Percentiles rank a stretch among this genome's conserved stretches.
These are phyloP conservation scores for Dioctria linearis DNA, from an alignment of 2,888 invertebrate genomes.

Conservation along the genomic window DNA sequence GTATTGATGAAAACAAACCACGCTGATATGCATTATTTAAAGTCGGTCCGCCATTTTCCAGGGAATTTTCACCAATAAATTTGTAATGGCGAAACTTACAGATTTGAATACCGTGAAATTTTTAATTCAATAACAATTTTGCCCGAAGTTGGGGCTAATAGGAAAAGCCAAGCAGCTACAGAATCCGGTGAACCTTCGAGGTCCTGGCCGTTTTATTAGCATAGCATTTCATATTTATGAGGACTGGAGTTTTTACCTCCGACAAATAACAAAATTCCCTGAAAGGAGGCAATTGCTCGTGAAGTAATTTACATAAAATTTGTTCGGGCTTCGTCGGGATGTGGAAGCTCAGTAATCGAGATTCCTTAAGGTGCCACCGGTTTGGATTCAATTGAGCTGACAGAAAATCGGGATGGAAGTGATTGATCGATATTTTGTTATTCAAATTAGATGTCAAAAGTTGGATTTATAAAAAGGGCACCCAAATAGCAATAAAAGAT, in stretches of 20 bases:
- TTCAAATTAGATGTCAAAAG: conserved; percentile 43
- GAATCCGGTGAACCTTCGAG: conserved; percentile 37
- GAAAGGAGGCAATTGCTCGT: conserved; percentile 51
- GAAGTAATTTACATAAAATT: conserved; percentile 51
- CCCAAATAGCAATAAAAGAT: too few species aligned
- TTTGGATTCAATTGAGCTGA: conserved; percentile 34
- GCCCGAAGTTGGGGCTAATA: conserved; percentile 39
- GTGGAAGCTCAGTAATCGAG: conserved; percentile 21
- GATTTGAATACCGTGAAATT: conserved; percentile 47
- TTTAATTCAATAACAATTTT: conserved; percentile 48
- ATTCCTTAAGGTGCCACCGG: conserved; percentile 36
- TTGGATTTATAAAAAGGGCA: background rate
- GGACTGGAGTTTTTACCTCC: conserved; percentile 27
- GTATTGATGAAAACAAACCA: conserved; percentile 7
- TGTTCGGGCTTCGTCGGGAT: background rate
- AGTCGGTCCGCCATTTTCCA: conserved; percentile 9
- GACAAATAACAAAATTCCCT: conserved; percentile 43
- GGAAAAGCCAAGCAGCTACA: conserved; percentile 31
- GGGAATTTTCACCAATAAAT: conserved; percentile 16
- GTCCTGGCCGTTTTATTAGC: conserved; percentile 47
- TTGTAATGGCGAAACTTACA: conserved; percentile 29
- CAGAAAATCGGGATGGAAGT: conserved; percentile 36
- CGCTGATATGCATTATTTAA: conserved; percentile 40
- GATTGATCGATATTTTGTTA: conserved; percentile 46
- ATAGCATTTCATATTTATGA: conserved; percentile 50